Evolutionary conservation across 2,888 invertebrate species (phyloP).

Genomic region (Listrodromus nycthemerus): DNA sequence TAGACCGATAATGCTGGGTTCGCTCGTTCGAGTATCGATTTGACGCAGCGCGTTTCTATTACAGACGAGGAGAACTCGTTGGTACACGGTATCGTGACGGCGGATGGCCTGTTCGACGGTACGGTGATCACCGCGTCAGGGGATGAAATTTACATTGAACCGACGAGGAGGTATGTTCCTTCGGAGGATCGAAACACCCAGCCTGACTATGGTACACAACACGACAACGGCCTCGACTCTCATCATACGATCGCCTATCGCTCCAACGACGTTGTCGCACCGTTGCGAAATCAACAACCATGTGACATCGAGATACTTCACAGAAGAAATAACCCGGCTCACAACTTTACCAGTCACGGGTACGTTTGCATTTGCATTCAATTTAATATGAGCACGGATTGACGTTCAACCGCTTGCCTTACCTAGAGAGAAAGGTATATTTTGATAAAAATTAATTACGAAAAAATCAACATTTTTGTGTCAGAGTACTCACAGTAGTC

Average conservation of each 20-base stretch:
- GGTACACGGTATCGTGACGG: constrained; percentile 93
- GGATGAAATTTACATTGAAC: constrained; percentile 94
- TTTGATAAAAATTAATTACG: too few species aligned
- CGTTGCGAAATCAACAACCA: constrained; percentile 65
- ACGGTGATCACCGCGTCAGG: constrained; percentile 89
- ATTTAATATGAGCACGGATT: not conserved
- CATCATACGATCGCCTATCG: constrained; percentile 93
- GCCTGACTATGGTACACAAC: constrained; percentile 75
- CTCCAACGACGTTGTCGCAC: constrained; percentile 88
- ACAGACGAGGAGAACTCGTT: constrained; percentile 92
- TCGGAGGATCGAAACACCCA: constrained; percentile 76
- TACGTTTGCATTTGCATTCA: constrained; percentile 38
- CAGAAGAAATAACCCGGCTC: constrained; percentile 67
- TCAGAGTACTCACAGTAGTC: too few species aligned
- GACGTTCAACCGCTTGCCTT: too few species aligned
- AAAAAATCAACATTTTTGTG: too few species aligned
- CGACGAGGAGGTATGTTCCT: constrained; percentile 88
- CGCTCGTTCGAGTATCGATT: constrained; percentile 72
- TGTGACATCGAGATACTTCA: constrained; percentile 83
- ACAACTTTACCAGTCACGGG: constrained; percentile 48
- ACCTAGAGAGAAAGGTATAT: too few species aligned
- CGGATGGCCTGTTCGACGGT: constrained; percentile 94
- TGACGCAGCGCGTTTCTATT: constrained; percentile 78
- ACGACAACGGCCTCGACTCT: constrained; percentile 61
- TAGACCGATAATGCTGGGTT: constrained; percentile 56